phyloP scores from a whole-genome alignment of 2,888 invertebrate genomes.

The Xestia sexstrigata region DNA sequence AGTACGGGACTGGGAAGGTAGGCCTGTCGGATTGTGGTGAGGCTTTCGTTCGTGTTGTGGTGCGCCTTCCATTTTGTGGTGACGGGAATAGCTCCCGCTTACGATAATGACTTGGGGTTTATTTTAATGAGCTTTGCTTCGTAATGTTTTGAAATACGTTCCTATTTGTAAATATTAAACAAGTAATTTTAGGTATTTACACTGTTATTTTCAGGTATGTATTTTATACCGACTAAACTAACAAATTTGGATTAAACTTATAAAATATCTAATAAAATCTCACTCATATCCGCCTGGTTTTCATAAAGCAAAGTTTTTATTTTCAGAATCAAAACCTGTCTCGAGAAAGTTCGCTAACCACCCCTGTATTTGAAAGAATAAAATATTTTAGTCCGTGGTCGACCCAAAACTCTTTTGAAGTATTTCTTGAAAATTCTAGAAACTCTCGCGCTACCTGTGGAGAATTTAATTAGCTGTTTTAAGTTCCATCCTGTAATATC shows the following conservation, averaged over 20 bases:
- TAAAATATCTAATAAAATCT: neutral
- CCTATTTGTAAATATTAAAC: neutral
- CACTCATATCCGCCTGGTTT: neutral
- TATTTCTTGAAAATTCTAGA: slow-evolving; percentile 27
- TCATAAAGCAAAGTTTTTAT: neutral
- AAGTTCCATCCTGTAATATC: neutral
- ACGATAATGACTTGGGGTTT: slow-evolving; percentile 29
- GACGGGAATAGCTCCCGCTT: slow-evolving; percentile 17
- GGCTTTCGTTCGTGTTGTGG: slow-evolving; percentile 38
- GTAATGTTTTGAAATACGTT: slow-evolving; percentile 1
- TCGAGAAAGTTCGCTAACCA: slow-evolving; percentile 13
- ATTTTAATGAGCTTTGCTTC: slow-evolving; percentile 37
- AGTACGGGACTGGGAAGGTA: slow-evolving; percentile 38
- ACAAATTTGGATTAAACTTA: neutral
- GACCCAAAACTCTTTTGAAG: slow-evolving; percentile 26
- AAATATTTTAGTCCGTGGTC: slow-evolving; percentile 8
- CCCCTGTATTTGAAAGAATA: slow-evolving; percentile 5
- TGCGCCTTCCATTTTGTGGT: slow-evolving; percentile 29
- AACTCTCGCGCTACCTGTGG: slow-evolving; percentile 25
- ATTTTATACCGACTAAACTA: neutral
- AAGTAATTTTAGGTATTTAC: neutral
- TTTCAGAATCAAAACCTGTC: slow-evolving; percentile 16
- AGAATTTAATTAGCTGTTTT: slow-evolving; percentile 32
- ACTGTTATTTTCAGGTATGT: neutral
- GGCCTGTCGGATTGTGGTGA: slow-evolving; percentile 38